Conservation (phyloP, 2,113 vertebrate species). For the Potamarius usumacintae region DNA sequence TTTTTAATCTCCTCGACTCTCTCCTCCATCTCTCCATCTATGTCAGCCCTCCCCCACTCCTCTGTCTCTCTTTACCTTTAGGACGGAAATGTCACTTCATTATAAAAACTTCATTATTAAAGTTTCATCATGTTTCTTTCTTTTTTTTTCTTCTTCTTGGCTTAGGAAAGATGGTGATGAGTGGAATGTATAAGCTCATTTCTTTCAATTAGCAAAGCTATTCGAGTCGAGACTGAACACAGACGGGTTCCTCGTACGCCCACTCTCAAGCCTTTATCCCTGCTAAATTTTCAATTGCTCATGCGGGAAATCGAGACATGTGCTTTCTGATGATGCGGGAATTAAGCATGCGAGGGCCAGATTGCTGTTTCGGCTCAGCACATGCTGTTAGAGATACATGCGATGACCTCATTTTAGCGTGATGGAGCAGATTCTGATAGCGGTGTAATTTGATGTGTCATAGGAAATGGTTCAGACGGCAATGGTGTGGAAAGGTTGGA, state of each 20-base stretch:
- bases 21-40: slow-evolving; percentile 21
- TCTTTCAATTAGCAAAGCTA: slow-evolving; percentile 64
- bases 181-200: slow-evolving; percentile 58
- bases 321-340: slow-evolving; percentile 38
- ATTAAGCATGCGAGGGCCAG: slow-evolving; percentile 20
- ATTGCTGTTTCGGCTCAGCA: slow-evolving; percentile 17
- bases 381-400: not conserved
- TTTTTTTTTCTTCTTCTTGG: slow-evolving; percentile 50
- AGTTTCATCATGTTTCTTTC: slow-evolving; percentile 21
- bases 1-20: slow-evolving; percentile 72
- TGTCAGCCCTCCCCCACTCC: slow-evolving; percentile 49
- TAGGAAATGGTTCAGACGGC: slow-evolving; percentile 31
- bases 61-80: slow-evolving; percentile 28
- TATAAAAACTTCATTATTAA: slow-evolving; percentile 66
- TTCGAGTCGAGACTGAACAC: slow-evolving; percentile 49
- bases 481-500: not conserved
- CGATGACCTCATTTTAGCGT: slow-evolving; percentile 4
- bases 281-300: slow-evolving; percentile 45
- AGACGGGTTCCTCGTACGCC: slow-evolving; percentile 38
- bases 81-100: slow-evolving; percentile 64
- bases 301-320: slow-evolving; percentile 32
- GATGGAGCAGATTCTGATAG: slow-evolving; percentile 12
- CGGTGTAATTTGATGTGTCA: slow-evolving; percentile 13
- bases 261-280: slow-evolving; percentile 21
- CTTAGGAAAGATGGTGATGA: slow-evolving; percentile 41